A percentile compares a stretch with the other conserved stretches of the same genome.
Conservation (phyloP, 2,797 vertebrate species). For the Pempheris klunzingeri region DNA sequence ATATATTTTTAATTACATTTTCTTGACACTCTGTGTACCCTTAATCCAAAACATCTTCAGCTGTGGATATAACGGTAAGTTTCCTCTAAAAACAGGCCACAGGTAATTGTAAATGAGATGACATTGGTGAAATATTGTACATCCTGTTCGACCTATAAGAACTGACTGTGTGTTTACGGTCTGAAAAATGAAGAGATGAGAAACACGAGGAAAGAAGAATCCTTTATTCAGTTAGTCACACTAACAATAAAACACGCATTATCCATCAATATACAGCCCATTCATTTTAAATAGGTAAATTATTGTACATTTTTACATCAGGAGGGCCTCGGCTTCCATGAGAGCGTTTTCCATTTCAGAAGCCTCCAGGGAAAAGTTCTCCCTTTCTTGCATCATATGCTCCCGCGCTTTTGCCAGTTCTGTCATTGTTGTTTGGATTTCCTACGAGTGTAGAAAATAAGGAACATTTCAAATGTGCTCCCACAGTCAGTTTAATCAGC, state of each 20-base stretch:
- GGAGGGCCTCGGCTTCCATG: conserved; percentile 77
- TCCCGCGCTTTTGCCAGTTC: conserved; percentile 67
- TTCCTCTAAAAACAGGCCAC: background rate
- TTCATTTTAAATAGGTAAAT: background rate
- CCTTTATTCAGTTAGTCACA: conserved; percentile 34
- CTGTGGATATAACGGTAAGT: background rate
- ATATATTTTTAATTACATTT: background rate
- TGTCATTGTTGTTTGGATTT: conserved; percentile 74
- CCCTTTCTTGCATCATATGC: conserved; percentile 69
- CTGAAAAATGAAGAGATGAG: background rate
- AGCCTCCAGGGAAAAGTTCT: conserved; percentile 75
- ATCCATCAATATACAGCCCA: conserved; percentile 5
- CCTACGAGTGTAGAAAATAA: conserved; percentile 60
- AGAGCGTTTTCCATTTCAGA: conserved; percentile 80
- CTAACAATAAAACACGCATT: conserved; percentile 13
- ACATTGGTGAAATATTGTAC: background rate
- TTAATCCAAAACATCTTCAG: background rate
- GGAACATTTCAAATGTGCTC: background rate
- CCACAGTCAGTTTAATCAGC: background rate
- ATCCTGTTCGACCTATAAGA: background rate
- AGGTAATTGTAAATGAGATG: background rate
- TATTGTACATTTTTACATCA: conserved; percentile 56
- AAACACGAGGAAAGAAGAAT: background rate
- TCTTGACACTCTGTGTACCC: background rate
- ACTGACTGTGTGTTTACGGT: background rate